A percentile compares a stretch with the other conserved stretches of the same genome.
These are phyloP conservation scores for Drosophila ohnishii DNA, from an alignment of 1,140 invertebrate genomes.

Conservation along the genomic window DNA sequence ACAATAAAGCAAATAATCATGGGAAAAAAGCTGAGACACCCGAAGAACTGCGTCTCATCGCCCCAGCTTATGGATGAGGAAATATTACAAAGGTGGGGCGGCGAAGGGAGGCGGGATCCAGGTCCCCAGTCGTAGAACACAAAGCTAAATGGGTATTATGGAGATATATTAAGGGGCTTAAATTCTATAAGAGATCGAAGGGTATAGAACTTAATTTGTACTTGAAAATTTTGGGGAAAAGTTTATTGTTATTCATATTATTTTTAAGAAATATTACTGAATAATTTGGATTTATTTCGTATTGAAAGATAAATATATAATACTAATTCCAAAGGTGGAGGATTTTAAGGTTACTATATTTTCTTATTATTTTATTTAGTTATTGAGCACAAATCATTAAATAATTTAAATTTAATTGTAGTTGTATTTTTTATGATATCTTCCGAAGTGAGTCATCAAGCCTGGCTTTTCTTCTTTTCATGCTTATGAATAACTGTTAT, in stretches of 20 bases:
- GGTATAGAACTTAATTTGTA: background rate
- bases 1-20: conserved; percentile 83
- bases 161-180: conserved; percentile 6
- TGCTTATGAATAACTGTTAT: conserved; percentile 5
- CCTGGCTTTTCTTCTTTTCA: background rate
- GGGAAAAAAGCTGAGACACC: conserved; percentile 72
- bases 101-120: background rate
- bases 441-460: too few relatives aligned
- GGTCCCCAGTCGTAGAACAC: conserved; percentile 13
- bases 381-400: background rate
- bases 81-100: conserved; percentile 19
- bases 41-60: conserved; percentile 34
- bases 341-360: background rate
- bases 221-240: background rate
- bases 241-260: background rate
- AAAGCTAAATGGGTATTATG: conserved; percentile 14
- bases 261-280: background rate
- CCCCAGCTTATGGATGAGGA: conserved; percentile 19
- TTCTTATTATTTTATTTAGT: background rate
- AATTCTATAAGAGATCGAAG: background rate
- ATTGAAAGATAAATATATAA: background rate
- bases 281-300: background rate
- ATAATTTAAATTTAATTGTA: background rate
- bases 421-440: background rate
- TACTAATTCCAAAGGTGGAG: background rate